Evolutionary conservation across 2,888 invertebrate genomes (phyloP).

Genomic region (Gonocerus acuteangulatus): DNA sequence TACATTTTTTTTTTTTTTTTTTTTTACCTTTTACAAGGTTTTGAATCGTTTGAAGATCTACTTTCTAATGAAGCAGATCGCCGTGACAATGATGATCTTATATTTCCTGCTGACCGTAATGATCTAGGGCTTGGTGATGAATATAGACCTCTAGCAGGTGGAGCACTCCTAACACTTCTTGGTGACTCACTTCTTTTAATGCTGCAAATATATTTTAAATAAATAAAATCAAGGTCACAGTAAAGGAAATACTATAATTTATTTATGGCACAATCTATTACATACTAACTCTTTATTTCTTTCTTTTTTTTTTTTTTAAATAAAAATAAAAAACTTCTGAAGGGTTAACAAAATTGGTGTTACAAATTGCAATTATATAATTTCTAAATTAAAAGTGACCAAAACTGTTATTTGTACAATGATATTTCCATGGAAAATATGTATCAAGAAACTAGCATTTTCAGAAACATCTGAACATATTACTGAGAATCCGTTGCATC

Average conservation of each 20-base stretch:
- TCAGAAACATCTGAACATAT: no score
- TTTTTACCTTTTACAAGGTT: conserved; percentile 64
- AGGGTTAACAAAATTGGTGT: no score
- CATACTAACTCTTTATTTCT: background rate
- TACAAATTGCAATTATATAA: no score
- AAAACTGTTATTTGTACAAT: no score
- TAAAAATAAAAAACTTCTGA: background rate
- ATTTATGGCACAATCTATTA: background rate
- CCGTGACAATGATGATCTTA: conserved; percentile 36
- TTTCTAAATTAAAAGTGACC: no score
- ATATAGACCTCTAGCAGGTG: conserved; percentile 67
- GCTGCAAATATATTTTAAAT: background rate
- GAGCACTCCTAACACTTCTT: conserved; percentile 74
- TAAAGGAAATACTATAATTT: background rate
- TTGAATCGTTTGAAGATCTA: conserved; percentile 79
- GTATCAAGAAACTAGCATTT: no score
- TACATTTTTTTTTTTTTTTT: no score
- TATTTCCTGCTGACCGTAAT: conserved; percentile 57
- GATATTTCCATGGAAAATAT: no score
- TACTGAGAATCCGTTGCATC: no score
- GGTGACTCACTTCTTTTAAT: conserved; percentile 47
- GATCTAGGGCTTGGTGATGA: conserved; percentile 60
- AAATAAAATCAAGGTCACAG: background rate
- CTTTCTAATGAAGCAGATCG: conserved; percentile 71
- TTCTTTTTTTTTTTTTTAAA: background rate